Base-by-base conservation (phyloP, 2,888 invertebrate genomes). In the Papilio gigon region DNA sequence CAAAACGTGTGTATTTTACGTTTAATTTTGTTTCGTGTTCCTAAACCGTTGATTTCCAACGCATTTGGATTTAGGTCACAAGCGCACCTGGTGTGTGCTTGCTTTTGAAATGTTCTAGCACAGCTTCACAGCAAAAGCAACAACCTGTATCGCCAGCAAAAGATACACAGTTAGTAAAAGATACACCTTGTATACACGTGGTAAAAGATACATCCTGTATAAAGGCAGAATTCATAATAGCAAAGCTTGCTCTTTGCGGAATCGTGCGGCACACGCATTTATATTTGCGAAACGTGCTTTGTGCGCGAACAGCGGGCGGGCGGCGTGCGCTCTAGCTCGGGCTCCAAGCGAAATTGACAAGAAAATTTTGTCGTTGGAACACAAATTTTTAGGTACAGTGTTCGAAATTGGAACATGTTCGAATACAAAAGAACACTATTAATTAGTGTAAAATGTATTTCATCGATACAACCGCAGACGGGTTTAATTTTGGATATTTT, bases 141-240 rank as follows among this genome's bases (percentile, higher is more conserved):
- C 53, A 27, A n/a, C 17, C 42, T 42, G 42, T 33, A 33, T 33
- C 6, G 3, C n/a, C 6, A 33, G 33, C 33, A 6, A 33, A 27
- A n/a, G 30, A 30, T 47, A 47, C 22, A 47, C 11, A n/a, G n/a
- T n/a, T n/a, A 14, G 40, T 11, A 22, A 33, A 33, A 33, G 33
- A 2, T 47, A 11, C 44, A 9, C 9, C 20, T 22, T 9, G 47
- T 56, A 56, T 56, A 56, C 27, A 30, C 30, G 9, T n/a, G 12
- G 42, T 35, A 25, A 63, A 47, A 61, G 56, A 56, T 17, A 20
- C 53, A 22, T 22, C 58, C 53, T 30, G 25, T 35, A 61, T 63
- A 67, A 67, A 63, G 62, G 56, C 56, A 35, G 50, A 33, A 67
- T 35, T 68, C 58, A 58, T 68, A 63, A 62, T 67, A 58, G 58